A percentile compares a stretch with the other conserved stretches of the same genome.
Evolutionary conservation across 2,113 vertebrate genomes (phyloP).

Genomic region (Procavia capensis): DNA sequence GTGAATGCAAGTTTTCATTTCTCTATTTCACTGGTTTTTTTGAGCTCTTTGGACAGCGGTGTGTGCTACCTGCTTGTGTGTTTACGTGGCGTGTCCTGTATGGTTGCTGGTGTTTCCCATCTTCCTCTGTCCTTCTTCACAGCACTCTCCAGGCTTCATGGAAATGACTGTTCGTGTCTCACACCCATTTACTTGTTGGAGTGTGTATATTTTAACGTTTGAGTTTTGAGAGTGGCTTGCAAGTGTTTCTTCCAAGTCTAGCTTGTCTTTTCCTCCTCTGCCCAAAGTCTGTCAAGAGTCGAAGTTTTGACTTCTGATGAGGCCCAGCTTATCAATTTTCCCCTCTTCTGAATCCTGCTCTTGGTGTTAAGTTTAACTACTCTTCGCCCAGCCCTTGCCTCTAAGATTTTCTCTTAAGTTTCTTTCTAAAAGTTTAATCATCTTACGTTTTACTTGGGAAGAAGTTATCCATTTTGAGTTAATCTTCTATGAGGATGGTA

Average conservation of each 20-base stretch:
- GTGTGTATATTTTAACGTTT: neutral
- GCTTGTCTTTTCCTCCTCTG: neutral
- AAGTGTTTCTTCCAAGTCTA: neutral
- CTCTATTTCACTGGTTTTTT: neutral
- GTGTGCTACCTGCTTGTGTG: no score
- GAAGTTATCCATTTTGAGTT: neutral
- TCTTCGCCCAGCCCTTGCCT: no score
- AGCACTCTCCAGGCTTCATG: no score
- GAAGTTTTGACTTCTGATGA: neutral
- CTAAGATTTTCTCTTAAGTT: neutral
- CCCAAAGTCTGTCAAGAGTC: neutral
- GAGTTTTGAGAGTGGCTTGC: neutral
- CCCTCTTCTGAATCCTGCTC: neutral
- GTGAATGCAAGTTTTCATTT: neutral
- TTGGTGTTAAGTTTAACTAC: neutral
- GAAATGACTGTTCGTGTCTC: neutral
- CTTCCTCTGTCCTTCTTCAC: neutral
- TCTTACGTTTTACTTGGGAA: neutral
- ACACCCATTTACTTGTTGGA: neutral
- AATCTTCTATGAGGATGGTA: neutral
- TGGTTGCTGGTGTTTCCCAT: no score
- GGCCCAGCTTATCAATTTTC: neutral
- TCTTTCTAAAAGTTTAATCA: neutral
- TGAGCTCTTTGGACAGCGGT: no score
- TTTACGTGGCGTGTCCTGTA: no score